Base-by-base conservation (phyloP, 2,113 vertebrate species). In the Macquaria ambigua region DNA sequence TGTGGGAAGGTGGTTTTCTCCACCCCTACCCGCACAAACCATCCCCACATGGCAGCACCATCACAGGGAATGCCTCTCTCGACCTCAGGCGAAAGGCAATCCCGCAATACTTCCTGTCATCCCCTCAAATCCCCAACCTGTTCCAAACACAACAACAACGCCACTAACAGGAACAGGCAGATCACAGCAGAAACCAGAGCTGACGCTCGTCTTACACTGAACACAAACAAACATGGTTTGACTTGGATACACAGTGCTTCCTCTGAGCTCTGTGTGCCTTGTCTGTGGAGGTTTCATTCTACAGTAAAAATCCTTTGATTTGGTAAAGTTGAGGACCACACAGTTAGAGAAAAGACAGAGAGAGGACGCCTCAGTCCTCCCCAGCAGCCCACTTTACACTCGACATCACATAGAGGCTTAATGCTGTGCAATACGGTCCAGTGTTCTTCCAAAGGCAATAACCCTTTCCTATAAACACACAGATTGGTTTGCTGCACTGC, bases 401-500 rank as follows among this genome's bases (percentile, higher is more conserved):
- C 79, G 71, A 90, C 85, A 90, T 90, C 88, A 93, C 92, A 90
- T 68, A 11, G 58, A 72, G 78, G 73, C 85, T 90, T 90, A 89
- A 91, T 85, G 89, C 79, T 50, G 63, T 59, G 74, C 79, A 89
- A 48, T 85, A 82, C 23, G 77, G 79, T 80, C 88, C 90, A 90
- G 56, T 46, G 50, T 93, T 92, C 84, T 70, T 84, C 91, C 63
- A 37, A 81, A 82, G 87, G 88, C 90, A 41, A 37, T 93, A 89
- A 93, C 92, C 92, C 92, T 94, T 92, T 91, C 82, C 78, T 55
- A 67, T 87, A 85, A 91, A 93, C 77, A 63, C 84, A 75, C 88
- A 87, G 86, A 93, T 90, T 87, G 86, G 68, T 83, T 87, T 89
- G 53, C 82, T 31, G 53, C 3, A 37, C 85, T 89, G 90, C 84